Evolutionary conservation across 2,113 vertebrate species (phyloP).

Genomic region (Catharus minimus): DNA sequence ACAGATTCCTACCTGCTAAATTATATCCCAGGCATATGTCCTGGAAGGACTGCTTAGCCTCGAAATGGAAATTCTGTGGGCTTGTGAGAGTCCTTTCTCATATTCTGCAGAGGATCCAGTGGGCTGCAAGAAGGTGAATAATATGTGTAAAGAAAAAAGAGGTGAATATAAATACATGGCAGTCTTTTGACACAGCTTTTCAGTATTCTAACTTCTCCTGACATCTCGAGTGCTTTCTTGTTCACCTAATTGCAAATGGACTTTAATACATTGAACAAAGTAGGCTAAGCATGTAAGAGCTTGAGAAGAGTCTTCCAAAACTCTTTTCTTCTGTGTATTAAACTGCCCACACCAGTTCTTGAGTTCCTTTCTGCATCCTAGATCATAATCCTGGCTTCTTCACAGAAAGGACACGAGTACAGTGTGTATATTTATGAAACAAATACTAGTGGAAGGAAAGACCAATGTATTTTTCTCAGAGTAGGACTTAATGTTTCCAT

Average conservation of each 20-base stretch:
- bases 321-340: background rate
- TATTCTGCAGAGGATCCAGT: background rate
- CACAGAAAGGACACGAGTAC: background rate
- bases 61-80: background rate
- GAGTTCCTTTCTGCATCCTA: background rate
- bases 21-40: background rate
- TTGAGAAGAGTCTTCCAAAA: background rate
- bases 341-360: background rate
- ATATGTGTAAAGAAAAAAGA: background rate
- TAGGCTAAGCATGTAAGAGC: background rate
- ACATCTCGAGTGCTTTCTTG: background rate
- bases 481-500: fast-evolving
- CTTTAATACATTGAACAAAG: background rate
- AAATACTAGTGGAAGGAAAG: background rate
- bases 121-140: background rate
- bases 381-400: background rate
- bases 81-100: background rate
- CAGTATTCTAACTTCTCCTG: background rate
- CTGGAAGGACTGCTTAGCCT: background rate
- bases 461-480: background rate
- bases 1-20: background rate
- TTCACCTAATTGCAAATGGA: background rate
- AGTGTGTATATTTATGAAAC: background rate
- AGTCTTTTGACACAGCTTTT: background rate
- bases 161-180: background rate